Evolutionary conservation across 2,797 vertebrate species (phyloP), one percentile per base, ranked within the genome.

Genomic region (Hippocampus kuda): DNA sequence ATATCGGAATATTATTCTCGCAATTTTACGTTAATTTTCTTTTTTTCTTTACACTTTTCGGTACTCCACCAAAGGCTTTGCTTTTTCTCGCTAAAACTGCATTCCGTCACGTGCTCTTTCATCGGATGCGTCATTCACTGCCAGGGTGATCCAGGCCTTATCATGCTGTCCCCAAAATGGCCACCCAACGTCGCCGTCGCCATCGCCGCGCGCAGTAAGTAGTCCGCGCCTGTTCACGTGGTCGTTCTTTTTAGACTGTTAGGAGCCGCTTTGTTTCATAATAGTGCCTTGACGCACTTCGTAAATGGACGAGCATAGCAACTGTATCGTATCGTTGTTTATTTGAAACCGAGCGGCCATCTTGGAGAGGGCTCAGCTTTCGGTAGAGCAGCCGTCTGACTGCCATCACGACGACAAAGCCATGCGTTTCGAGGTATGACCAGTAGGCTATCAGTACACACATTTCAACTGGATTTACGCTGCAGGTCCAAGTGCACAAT

Each of bases 221-320:
- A 80, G 78, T 76, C 77, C 72, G 80, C 71, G 82, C 75, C 77
- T 10, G 72, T 84, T 38, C 79, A 77, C 85, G 76, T 78, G 79
- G 74, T 82, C 81, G 73, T 83, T 68, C 27, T 46, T 69, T 49
- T 79, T 76, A 83, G 86, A 84, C 83, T 84, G 82, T 86, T 79
- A 89, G 87, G 84, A 86, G 83, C 76, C 81, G 60, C 81, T 84
- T 79, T 82, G 79, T 82, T 83, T 89, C 85, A 84, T 89, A 84
- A 65, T 57, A 42, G 90, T 91, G 89, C 90, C 90, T 91, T 91
- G 88, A 89, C 70, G 88, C 89, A 91, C 90, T 88, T 88, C 85
- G 81, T 84, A 88, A 88, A 88, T 87, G 81, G 82, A 86, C 49
- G 75, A 79, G 82, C 81, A 81, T 79, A 88, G 85, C 75, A 63